Conservation (phyloP, 2,888 invertebrate species). For the Cephus sareptanus region DNA sequence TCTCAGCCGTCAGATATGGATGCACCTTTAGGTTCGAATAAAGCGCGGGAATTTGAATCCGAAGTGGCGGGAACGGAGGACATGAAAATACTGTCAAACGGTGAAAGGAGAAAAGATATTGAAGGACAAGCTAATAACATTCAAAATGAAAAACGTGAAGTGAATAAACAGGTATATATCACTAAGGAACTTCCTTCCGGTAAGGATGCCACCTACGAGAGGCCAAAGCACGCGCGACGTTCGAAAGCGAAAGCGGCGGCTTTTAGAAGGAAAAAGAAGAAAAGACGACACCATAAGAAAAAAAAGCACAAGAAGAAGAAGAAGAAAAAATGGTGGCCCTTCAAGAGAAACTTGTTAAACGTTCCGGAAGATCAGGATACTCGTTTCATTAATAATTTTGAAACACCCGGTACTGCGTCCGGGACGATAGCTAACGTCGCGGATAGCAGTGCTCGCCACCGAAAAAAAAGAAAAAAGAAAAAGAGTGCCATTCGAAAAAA, state of each 20-base stretch:
- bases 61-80: neutral
- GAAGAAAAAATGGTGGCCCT: slow-evolving; percentile 29
- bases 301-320: slow-evolving; percentile 22
- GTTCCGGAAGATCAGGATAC: neutral
- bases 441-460: slow-evolving; percentile 13
- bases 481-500: slow-evolving; percentile 24
- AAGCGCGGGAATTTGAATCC: neutral
- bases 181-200: neutral
- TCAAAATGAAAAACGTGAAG: neutral
- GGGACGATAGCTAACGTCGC: neutral
- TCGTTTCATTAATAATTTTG: neutral
- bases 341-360: slow-evolving; percentile 35
- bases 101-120: neutral
- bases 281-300: slow-evolving; percentile 20
- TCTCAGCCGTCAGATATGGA: neutral
- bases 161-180: neutral
- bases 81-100: neutral
- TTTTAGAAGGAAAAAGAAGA: slow-evolving; percentile 8
- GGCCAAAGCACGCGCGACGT: neutral
- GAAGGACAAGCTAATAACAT: neutral
- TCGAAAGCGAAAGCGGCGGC: slow-evolving; percentile 18
- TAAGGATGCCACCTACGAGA: neutral
- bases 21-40: neutral
- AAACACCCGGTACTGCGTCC: neutral
- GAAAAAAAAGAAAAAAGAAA: slow-evolving; percentile 10